Conservation (phyloP, 2,797 vertebrate genomes). For the Amazonetta brasiliensis region DNA sequence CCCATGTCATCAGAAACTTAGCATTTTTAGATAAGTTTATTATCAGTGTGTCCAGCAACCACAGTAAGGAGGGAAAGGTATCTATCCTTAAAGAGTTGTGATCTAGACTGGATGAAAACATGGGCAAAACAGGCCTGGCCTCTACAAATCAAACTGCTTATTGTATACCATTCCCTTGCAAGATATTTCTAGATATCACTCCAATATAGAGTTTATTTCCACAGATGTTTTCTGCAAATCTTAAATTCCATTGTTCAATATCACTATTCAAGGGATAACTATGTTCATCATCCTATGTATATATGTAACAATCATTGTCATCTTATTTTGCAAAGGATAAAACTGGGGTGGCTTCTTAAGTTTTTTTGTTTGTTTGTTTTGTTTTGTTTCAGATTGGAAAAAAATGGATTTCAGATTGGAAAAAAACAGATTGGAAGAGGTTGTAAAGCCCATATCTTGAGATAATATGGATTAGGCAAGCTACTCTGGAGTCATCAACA, state of each 20-base stretch:
- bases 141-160: not conserved
- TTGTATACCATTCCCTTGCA: not conserved
- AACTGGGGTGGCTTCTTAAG: not conserved
- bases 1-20: not conserved
- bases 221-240: not conserved
- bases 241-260: not conserved
- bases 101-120: not conserved
- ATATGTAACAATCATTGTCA: not conserved
- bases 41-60: not conserved
- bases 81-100: not conserved
- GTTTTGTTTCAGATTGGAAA: too few species aligned
- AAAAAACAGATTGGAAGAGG: not conserved
- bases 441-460: not conserved
- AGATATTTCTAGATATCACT: not conserved
- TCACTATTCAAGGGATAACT: not conserved
- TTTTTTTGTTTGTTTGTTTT: not conserved
- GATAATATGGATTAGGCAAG: not conserved
- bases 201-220: not conserved
- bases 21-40: not conserved
- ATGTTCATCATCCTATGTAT: too few species aligned
- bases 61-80: not conserved
- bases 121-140: not conserved
- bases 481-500: constrained; percentile 7
- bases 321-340: not conserved
- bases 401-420: too few species aligned